phyloP scores from a whole-genome alignment of 2,888 invertebrate species.

The Sacculina carcini region DNA sequence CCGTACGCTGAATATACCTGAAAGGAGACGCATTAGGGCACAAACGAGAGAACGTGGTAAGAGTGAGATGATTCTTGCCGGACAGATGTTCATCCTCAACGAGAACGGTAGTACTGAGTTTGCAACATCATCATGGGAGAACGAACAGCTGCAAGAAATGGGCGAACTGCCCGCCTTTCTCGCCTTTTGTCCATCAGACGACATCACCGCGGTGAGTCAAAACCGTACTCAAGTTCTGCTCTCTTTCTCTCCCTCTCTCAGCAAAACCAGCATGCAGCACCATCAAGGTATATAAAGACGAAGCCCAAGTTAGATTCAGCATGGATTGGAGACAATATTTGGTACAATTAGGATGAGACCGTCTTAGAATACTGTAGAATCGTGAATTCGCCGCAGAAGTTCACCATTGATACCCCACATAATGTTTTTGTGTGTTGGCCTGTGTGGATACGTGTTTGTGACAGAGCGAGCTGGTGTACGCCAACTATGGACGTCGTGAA shows the following conservation, averaged over 20 bases:
- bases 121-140: conserved; percentile 7
- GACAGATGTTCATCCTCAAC: conserved; percentile 8
- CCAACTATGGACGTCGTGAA: conserved; percentile 21
- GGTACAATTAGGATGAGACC: too few relatives aligned
- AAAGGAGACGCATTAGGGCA: too few relatives aligned
- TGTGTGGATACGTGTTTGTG: neutral
- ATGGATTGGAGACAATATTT: too few relatives aligned
- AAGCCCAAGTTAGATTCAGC: too few relatives aligned
- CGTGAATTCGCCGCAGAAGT: too few relatives aligned
- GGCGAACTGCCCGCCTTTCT: conserved; percentile 9
- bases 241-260: neutral
- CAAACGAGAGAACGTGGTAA: too few relatives aligned
- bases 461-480: conserved; percentile 18
- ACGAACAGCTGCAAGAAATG: neutral
- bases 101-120: conserved; percentile 8
- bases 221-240: neutral
- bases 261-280: neutral
- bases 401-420: too few relatives aligned
- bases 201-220: conserved; percentile 4
- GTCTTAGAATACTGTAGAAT: too few relatives aligned
- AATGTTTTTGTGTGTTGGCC: too few relatives aligned
- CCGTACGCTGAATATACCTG: too few relatives aligned
- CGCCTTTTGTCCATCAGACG: conserved; percentile 9
- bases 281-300: too few relatives aligned
- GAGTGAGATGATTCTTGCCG: too few relatives aligned